Percentiles rank a stretch among this genome's conserved stretches.
Conservation (phyloP, 2,888 invertebrate species). For the Lamproptera curius region DNA sequence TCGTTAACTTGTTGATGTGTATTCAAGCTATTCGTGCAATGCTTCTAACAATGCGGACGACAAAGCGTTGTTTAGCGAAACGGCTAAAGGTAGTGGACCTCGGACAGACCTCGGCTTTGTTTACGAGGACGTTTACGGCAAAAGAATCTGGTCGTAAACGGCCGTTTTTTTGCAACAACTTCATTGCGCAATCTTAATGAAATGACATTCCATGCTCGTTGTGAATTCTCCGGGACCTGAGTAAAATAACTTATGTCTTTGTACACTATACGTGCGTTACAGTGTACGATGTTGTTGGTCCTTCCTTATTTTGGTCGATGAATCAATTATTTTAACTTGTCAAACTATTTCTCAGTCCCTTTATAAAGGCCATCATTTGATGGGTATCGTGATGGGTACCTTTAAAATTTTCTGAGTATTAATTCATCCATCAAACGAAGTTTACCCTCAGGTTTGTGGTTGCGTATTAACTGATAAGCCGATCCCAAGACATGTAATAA, state of each 20-base stretch:
- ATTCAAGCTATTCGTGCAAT: conserved; percentile 11
- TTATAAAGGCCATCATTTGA: too few species aligned
- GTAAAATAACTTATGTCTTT: conserved; percentile 8
- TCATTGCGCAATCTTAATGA: conserved; percentile 49
- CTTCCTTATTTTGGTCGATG: too few species aligned
- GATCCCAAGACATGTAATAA: too few species aligned
- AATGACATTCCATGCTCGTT: conserved; percentile 39
- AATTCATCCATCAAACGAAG: too few species aligned
- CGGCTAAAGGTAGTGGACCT: conserved; percentile 33
- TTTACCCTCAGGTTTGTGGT: too few species aligned
- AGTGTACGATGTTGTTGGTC: too few species aligned
- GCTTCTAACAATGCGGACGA: conserved; percentile 31
- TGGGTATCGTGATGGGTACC: too few species aligned
- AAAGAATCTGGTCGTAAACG: conserved; percentile 52
- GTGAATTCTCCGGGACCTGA: conserved; percentile 32
- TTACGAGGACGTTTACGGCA: conserved; percentile 46
- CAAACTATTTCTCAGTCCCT: too few species aligned
- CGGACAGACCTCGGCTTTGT: conserved; percentile 52
- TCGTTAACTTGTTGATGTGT: conserved; percentile 17
- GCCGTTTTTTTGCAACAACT: conserved; percentile 29
- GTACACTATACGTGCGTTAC: too few species aligned
- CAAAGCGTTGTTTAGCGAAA: conserved; percentile 37
- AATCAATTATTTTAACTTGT: too few species aligned
- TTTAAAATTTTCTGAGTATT: too few species aligned
- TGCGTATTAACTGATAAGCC: too few species aligned